Conservation (phyloP, 2,797 vertebrate genomes). For the Strix occidentalis region DNA sequence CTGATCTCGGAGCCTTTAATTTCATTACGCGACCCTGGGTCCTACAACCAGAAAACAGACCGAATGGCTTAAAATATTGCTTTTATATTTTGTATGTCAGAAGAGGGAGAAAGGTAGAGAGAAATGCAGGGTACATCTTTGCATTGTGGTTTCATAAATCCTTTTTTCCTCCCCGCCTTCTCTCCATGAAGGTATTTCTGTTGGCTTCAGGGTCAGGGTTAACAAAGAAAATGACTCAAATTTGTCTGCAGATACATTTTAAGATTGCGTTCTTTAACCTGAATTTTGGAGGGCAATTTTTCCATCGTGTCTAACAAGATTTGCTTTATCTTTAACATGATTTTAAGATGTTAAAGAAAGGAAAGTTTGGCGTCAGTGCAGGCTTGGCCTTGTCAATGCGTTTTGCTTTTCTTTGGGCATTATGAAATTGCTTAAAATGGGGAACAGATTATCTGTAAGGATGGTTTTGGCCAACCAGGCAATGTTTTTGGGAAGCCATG, state of each 20-base stretch:
- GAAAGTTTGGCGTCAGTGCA: fast-evolving
- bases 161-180: neutral
- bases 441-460: neutral
- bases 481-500: neutral
- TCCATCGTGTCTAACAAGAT: neutral
- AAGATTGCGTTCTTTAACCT: neutral
- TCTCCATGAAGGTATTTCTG: neutral
- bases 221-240: neutral
- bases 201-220: neutral
- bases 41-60: neutral
- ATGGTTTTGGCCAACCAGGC: neutral
- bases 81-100: neutral
- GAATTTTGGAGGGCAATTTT: neutral
- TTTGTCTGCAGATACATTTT: neutral
- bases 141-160: neutral
- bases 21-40: neutral
- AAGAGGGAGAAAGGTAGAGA: neutral
- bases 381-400: neutral
- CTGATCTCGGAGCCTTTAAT: fast-evolving
- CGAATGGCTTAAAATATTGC: neutral
- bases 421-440: neutral
- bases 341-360: neutral
- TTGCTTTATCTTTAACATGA: neutral
- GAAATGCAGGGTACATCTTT: neutral
- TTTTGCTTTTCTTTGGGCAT: neutral